Base-by-base conservation (phyloP, 1,140 invertebrate genomes). In the Sarcophaga bullata region DNA sequence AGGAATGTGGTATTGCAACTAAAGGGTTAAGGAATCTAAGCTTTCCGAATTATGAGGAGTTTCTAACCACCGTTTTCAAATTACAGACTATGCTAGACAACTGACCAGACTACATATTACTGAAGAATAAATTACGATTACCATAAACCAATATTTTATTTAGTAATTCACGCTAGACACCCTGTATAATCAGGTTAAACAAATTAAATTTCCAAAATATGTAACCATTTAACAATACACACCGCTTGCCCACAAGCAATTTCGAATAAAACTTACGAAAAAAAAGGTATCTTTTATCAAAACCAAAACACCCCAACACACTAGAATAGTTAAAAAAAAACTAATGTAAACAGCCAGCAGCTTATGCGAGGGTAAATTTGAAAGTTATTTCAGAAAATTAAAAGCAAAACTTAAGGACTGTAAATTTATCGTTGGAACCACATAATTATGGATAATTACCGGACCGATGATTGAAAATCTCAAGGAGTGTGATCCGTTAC, bases 151-250 rank as follows among this genome's bases (percentile, higher is more conserved):
- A n/a, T n/a, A n/a, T n/a, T n/a, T n/a, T n/a, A n/a, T n/a, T n/a
- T n/a, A n/a, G n/a, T n/a, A n/a, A 37, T 37, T 37, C 25, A 1
- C 25, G 1, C 1, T 68, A 6, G 19, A 68, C 58, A 68, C 58
- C 58, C 58, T 68, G 58, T 68, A 68, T 68, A 15, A 6, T 68
- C 58, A 68, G 58, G 15, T 68, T 68, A 68, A n/a, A n/a, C n/a
- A 19, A 37, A 37, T 37, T 37, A 37, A 37, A 37, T 37, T 37
- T 37, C 25, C 25, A 37, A 37, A 68, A 68, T 68, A 10, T 68
- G 54, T 62, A 62, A 7, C 11, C 0, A 62, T 17, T 19, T 19
- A n/a, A 68, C 52, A 58, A 58, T 58, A 15, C 8, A 6, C 52
- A 6, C 11, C 52, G 1, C 25, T 37, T 37, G 25, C 6, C 58